Percentiles rank a stretch among this genome's conserved stretches.
Evolutionary conservation across 2,113 vertebrate genomes (phyloP).

Genomic region (Ptilonorhynchus violaceus): DNA sequence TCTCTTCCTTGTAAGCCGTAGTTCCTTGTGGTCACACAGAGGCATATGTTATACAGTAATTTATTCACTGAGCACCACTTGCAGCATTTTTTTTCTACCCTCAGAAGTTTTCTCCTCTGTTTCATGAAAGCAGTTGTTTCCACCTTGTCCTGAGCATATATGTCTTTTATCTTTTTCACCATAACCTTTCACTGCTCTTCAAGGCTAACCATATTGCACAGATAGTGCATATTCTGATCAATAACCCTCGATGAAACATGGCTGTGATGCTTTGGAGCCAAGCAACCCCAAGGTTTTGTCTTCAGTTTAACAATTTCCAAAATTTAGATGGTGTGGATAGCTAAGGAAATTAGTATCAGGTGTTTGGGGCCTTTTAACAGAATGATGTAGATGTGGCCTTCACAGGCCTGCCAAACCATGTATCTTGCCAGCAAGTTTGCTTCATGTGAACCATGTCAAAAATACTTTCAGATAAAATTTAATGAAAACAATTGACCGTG

Average conservation of each 20-base stretch:
- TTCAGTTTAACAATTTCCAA: background rate
- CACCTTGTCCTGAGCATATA: background rate
- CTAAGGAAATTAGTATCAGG: slow-evolving; percentile 36
- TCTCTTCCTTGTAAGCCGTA: background rate
- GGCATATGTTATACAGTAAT: background rate
- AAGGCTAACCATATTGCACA: background rate
- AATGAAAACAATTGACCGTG: background rate
- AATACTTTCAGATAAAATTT: background rate
- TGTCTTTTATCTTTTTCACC: background rate
- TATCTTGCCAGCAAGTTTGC: background rate
- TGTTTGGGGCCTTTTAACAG: background rate
- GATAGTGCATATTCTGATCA: background rate
- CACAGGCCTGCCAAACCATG: background rate
- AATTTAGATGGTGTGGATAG: slow-evolving; percentile 35
- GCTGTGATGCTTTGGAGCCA: background rate
- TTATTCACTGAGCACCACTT: background rate
- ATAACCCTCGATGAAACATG: background rate
- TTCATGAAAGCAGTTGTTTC: background rate
- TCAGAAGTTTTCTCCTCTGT: background rate
- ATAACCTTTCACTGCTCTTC: background rate
- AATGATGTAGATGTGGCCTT: background rate
- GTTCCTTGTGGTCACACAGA: background rate
- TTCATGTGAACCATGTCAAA: background rate
- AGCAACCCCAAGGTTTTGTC: background rate
- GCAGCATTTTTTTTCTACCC: background rate